Base-by-base conservation (phyloP, 2,888 invertebrate genomes). In the Zygothrica quintamaculata region DNA sequence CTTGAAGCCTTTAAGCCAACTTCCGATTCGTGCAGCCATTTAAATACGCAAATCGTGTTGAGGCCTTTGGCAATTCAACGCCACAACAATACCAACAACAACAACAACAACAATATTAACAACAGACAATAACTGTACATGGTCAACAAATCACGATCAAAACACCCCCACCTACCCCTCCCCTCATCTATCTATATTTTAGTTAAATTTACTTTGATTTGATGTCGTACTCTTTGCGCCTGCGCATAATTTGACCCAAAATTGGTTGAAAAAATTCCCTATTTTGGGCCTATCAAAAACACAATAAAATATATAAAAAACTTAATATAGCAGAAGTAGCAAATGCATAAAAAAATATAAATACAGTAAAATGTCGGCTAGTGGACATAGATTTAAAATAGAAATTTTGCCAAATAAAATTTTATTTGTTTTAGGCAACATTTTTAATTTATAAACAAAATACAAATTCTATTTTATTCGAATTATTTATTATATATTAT, bases 11-110 rank as follows among this genome's bases (percentile, higher is more conserved):
- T 22, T 33, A 9, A 29, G 4, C 44, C 53, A 59, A 74, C 44
- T 61, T 59, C 70, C 73, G 70, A 74, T 39, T 74, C 58, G 67
- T 80, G 77, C 76, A 31, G 34, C 64, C 61, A 59, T 57, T 64
- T 56, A 52, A 44, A 47, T 75, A 66, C n/a, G 52, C 72, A 57
- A 56, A 65, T 55, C 77, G 62, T 64, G 72, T 55, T 53, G 65
- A 46, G 31, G 12, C 34, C 67, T 56, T 42, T 64, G 71, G 62
- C 74, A 73, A 65, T 44, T 37, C 42, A 34, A 57, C 18, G 4
- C 51, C 26, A 15, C 18, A 58, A 15, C 3, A 34, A 34, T 13
- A 12, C 1, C 13, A 12, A 12, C 6, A 2, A 57, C 18, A 22
- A 44, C 6, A 11, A 7, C 51, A 36, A 15, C 18, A 58, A 15